Percentiles rank a stretch among this genome's conserved stretches.
Conservation (phyloP, 1,140 invertebrate species). For the Formica exsecta region DNA sequence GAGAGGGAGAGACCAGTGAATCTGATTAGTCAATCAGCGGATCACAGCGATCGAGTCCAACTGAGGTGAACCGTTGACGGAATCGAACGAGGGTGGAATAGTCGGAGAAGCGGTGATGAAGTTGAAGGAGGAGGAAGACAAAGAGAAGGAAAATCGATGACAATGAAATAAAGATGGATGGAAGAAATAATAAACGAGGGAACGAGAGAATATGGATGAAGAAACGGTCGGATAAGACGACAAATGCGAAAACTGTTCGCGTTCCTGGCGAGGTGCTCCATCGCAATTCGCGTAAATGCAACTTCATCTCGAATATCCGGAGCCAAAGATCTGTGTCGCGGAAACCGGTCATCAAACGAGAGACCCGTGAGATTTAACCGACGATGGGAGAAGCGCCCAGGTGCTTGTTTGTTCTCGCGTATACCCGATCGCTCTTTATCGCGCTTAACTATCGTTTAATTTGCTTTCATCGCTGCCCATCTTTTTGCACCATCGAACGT, state of each 20-base stretch:
- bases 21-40: constrained; percentile 74
- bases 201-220: constrained; percentile 39
- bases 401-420: background rate
- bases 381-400: constrained; percentile 39
- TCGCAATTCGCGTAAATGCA: constrained; percentile 72
- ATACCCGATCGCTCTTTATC: background rate
- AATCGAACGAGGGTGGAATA: background rate
- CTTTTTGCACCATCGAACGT: background rate
- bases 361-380: constrained; percentile 66
- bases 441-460: background rate
- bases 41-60: constrained; percentile 26
- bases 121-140: constrained; percentile 25
- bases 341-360: constrained; percentile 66
- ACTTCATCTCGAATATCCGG: constrained; percentile 36
- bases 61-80: constrained; percentile 52
- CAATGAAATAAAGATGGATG: constrained; percentile 49
- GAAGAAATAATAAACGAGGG: constrained; percentile 54
- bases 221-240: constrained; percentile 54
- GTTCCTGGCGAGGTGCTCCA: constrained; percentile 40
- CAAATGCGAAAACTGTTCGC: constrained; percentile 67
- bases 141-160: constrained; percentile 64
- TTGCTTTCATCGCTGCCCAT: background rate
- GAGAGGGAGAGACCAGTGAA: constrained; percentile 61
- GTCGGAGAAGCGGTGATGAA: background rate
- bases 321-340: constrained; percentile 60